A percentile compares a stretch with the other conserved stretches of the same genome.
phyloP scores from a whole-genome alignment of 2,113 vertebrate genomes.

The Puntigrus tetrazona region DNA sequence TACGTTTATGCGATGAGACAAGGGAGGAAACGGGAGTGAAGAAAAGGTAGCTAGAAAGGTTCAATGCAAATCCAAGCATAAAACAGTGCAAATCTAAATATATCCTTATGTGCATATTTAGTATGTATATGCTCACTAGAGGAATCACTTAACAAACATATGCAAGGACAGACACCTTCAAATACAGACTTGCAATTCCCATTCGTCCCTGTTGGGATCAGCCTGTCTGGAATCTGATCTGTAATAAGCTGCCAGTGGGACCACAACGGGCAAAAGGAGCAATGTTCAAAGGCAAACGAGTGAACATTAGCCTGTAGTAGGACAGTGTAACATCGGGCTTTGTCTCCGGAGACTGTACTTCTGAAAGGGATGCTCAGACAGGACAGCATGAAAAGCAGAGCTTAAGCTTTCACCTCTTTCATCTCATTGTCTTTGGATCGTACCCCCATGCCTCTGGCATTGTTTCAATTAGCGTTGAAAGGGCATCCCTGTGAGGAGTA shows the following conservation, averaged over 20 bases:
- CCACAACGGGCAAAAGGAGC: not conserved
- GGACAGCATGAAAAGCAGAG: not conserved
- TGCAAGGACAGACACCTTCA: constrained; percentile 3
- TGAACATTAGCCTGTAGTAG: constrained; percentile 8
- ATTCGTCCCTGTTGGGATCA: constrained; percentile 23
- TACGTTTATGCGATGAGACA: no score
- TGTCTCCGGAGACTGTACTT: constrained; percentile 11
- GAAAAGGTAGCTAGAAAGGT: not conserved
- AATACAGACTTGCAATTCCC: constrained; percentile 35
- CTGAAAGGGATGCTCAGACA: not conserved
- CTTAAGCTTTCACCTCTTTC: constrained; percentile 31
- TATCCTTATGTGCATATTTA: not conserved
- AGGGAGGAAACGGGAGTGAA: not conserved
- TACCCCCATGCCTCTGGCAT: constrained; percentile 41
- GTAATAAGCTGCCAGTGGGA: constrained; percentile 14
- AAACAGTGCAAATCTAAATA: not conserved
- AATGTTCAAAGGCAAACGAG: constrained; percentile 15
- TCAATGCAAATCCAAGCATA: not conserved
- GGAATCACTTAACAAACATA: not conserved
- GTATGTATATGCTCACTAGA: not conserved
- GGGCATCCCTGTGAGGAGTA: constrained; percentile 42
- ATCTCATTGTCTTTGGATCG: constrained; percentile 49
- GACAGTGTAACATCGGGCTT: not conserved
- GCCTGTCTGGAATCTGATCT: constrained; percentile 29
- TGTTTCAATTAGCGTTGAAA: constrained; percentile 55